Evolutionary conservation across 1,140 invertebrate species (phyloP), one percentile per base, ranked within the genome.

Genomic region (Bombus ignitus): DNA sequence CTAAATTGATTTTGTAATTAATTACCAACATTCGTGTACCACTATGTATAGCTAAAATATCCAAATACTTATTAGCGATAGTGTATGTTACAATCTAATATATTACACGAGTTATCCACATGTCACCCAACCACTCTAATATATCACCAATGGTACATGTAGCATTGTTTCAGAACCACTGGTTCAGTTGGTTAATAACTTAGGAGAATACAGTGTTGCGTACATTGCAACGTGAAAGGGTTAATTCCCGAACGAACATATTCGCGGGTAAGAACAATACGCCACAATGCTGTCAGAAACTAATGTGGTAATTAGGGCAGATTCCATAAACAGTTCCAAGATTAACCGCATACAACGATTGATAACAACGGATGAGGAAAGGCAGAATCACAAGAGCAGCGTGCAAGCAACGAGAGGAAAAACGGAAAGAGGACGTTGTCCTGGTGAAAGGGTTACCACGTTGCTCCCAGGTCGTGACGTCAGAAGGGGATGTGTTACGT

Each of bases 401-500:
- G n/a, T 22, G 42, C 28, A 32, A 22, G 25, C 62, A 35, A 44
- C 35, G n/a, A 32, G 82, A 53, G n/a, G 59, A 73, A 59, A 65
- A 39, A 32, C 66, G 32, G 57, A 86, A 83, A 81, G 77, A 83
- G 74, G 88, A 87, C 82, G 75, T 90, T 93, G 91, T 90, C 91
- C 87, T 81, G 87, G 85, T 85, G 88, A 75, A 78, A 83, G 85
- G 83, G 65, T 81, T 87, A 76, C 85, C 86, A 83, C 85, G 88
- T 66, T 82, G 76, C 83, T 85, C 81, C 42, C 47, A 68, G 74
- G 73, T 59, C 53, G 92, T 93, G 92, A 94, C 93, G 93, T 93
- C 93, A 94, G 90, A 89, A 87, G 81, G 80, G 82, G 83, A 72
- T 81, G 83, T 81, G 87, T 93, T 92, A 93, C 91, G 89, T 93